phyloP scores from a whole-genome alignment of 2,797 vertebrate species.

The Propithecus perrieri region DNA sequence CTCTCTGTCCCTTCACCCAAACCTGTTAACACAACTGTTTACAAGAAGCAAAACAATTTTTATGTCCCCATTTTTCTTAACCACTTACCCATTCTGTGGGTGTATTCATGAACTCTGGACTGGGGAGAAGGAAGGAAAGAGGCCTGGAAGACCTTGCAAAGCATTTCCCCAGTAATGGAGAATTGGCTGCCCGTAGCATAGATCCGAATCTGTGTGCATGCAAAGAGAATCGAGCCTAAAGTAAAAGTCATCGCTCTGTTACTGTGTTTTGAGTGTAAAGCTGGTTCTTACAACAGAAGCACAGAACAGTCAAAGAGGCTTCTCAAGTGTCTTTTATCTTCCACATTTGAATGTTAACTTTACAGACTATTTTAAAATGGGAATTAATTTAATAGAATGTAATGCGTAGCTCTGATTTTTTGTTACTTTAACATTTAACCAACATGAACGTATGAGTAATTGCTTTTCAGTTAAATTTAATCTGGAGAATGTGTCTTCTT shows the following conservation, averaged over 20 bases:
- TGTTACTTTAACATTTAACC: slow-evolving; percentile 9
- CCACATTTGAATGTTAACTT: not conserved
- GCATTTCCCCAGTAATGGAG: not conserved
- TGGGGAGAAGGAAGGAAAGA: not conserved
- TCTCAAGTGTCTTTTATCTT: not conserved
- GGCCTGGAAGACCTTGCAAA: not conserved
- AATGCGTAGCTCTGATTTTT: not conserved
- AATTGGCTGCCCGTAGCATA: not conserved
- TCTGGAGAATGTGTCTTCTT: not conserved
- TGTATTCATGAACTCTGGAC: not conserved
- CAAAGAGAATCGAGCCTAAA: not conserved
- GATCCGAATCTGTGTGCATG: not conserved
- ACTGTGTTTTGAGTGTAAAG: not conserved
- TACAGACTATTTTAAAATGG: slow-evolving; percentile 24
- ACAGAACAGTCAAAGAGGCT: not conserved
- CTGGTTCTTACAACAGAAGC: not conserved
- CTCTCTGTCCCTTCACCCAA: not conserved
- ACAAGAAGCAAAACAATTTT: slow-evolving; percentile 25
- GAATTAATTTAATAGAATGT: not conserved
- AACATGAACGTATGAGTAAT: not conserved
- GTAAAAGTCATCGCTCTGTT: not conserved
- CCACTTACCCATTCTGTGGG: not conserved
- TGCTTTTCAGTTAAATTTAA: not conserved
- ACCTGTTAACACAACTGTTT: slow-evolving; percentile 4
- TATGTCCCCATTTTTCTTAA: not conserved